Percentiles rank a stretch among this genome's conserved stretches.
These are phyloP conservation scores for Papilio xuthus DNA, from an alignment of 1,140 invertebrate species.

Conservation along the genomic window DNA sequence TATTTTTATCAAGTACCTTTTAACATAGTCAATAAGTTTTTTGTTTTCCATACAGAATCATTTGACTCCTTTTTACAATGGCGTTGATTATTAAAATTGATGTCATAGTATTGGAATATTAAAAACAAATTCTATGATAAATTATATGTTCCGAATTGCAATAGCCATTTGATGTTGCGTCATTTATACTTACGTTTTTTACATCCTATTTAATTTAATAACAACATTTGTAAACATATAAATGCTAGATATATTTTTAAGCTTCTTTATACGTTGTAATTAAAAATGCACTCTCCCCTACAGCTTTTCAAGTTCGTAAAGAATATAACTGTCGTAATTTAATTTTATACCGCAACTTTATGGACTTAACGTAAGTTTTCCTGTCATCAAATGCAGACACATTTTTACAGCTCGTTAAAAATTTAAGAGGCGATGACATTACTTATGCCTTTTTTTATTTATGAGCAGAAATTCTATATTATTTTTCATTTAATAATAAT, in stretches of 20 bases:
- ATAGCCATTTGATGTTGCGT: too few species aligned
- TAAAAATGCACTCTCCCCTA: neutral
- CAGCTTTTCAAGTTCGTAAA: slow-evolving; percentile 22
- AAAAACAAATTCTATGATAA: too few species aligned
- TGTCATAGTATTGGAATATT: too few species aligned
- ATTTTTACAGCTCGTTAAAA: slow-evolving; percentile 32
- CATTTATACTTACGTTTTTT: too few species aligned
- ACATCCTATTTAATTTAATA: too few species aligned
- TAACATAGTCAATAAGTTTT: too few species aligned
- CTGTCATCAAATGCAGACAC: slow-evolving; percentile 26
- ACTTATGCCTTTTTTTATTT: slow-evolving; percentile 13
- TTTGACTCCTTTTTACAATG: too few species aligned
- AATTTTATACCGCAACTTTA: slow-evolving; percentile 33
- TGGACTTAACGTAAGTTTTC: slow-evolving; percentile 15
- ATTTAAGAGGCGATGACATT: slow-evolving; percentile 20
- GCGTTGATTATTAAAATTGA: too few species aligned
- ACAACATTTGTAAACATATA: neutral
- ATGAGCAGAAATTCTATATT: neutral
- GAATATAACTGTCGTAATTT: slow-evolving; percentile 25
- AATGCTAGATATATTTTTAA: neutral
- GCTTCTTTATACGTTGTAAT: slow-evolving; percentile 8
- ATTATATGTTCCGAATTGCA: too few species aligned
- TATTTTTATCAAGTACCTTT: too few species aligned
- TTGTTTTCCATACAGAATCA: too few species aligned
- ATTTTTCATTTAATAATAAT: neutral